Conservation (phyloP, 1,140 invertebrate genomes). For the Gryllus bimaculatus region DNA sequence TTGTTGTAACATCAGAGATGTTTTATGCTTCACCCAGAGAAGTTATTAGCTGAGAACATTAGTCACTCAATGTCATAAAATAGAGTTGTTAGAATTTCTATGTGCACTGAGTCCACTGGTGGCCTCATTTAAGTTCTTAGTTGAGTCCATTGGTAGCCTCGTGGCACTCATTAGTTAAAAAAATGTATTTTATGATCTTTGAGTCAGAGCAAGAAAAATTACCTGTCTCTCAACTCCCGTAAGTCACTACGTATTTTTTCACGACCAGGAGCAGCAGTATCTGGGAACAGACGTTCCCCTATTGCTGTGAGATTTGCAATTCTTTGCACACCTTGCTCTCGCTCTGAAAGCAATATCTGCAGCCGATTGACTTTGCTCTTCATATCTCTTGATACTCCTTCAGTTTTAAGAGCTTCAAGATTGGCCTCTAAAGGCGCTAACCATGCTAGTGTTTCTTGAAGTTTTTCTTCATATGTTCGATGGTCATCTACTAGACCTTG, state of each 20-base stretch:
- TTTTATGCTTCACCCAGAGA: too few species aligned
- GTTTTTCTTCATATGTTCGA: conserved; percentile 64
- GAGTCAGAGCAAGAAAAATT: not conserved
- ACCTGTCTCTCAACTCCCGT: conserved; percentile 55
- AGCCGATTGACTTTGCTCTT: conserved; percentile 54
- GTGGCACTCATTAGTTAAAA: too few species aligned
- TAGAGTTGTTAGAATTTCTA: too few species aligned
- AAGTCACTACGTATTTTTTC: conserved; percentile 79
- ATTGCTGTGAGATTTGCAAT: conserved; percentile 59
- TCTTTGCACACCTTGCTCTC: conserved; percentile 71
- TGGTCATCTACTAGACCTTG: conserved; percentile 78
- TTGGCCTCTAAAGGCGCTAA: conserved; percentile 65
- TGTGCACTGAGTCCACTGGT: too few species aligned
- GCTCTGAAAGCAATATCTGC: conserved; percentile 68
- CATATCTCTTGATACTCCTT: conserved; percentile 28
- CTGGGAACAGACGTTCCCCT: conserved; percentile 79
- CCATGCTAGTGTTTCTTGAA: conserved; percentile 67
- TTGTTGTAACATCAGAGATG: not conserved
- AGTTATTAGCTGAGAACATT: too few species aligned
- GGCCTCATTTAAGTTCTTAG: too few species aligned
- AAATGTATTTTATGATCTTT: too few species aligned
- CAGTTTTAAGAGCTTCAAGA: conserved; percentile 45
- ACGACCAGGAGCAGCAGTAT: conserved; percentile 80
- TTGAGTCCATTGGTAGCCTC: too few species aligned
- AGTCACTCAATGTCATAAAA: too few species aligned